Conservation (phyloP, 2,888 invertebrate genomes). For the Lycophotia porphyrea region DNA sequence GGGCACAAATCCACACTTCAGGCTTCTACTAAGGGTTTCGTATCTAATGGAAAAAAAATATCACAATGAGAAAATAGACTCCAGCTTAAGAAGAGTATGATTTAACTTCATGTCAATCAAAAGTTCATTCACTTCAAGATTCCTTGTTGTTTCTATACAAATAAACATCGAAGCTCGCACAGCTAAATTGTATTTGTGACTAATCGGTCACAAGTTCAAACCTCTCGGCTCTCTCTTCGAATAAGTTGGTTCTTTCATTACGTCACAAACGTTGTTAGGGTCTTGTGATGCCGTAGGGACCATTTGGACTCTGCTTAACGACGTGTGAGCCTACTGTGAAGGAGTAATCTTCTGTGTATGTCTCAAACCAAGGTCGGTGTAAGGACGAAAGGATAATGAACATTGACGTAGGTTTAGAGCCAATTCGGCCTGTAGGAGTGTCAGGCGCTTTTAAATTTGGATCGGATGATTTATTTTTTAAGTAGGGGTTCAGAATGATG, state of each 20-base stretch:
- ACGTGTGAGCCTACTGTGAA: constrained; percentile 26
- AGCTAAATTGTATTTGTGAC: constrained; percentile 31
- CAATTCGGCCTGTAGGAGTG: neutral
- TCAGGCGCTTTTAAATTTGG: constrained; percentile 21
- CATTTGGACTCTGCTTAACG: constrained; percentile 27
- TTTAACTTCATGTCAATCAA: neutral
- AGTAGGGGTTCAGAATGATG: neutral
- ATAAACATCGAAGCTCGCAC: constrained; percentile 1
- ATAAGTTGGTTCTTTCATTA: constrained; percentile 47
- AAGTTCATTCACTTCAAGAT: constrained; percentile 3
- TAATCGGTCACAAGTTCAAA: constrained; percentile 51
- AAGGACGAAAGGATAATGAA: constrained; percentile 24
- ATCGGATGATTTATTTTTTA: neutral
- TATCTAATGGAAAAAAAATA: neutral
- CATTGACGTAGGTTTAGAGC: constrained; percentile 11
- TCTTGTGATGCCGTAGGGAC: constrained; percentile 27
- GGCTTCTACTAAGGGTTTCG: no score
- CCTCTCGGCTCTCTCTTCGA: constrained; percentile 24
- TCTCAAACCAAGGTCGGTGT: constrained; percentile 1
- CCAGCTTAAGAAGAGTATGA: neutral
- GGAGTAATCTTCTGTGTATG: constrained; percentile 12
- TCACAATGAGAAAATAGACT: neutral
- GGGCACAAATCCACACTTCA: no score
- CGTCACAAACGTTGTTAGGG: constrained; percentile 34
- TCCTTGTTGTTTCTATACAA: neutral